Base-by-base conservation (phyloP, 2,797 vertebrate species). In the Aythya fuligula region DNA sequence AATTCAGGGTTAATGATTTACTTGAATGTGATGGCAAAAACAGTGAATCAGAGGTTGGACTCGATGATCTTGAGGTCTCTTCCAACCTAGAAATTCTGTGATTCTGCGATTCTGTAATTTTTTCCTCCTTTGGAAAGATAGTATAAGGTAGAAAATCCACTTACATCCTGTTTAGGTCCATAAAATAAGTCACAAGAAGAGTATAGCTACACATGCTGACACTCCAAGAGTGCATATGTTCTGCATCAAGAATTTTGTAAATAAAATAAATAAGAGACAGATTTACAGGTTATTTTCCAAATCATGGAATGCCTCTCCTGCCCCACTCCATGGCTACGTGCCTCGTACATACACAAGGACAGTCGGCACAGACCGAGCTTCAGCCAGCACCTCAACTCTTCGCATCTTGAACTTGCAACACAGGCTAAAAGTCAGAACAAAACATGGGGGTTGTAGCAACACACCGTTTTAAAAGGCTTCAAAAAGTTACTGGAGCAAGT, bases 401-500 rank as follows among this genome's bases (percentile, higher is more conserved):
- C 41, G 54, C 75, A 39, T 78, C 71, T 47, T 83, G 62, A 79
- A 19, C 84, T 69, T 73, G 78, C 64, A 83, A 47, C 53, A 69
- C 32, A 64, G 18, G 21, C 77, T 28, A 22, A 28, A 95, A 96
- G 57, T n/a, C 72, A 51, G 45, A 88, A 82, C 38, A 89, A 93
- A 96, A 96, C 30, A 67, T 4, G n/a, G 8, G 49, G 7, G 15
- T 28, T 89, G 76, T 71, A 75, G 58, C 65, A 54, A 60, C 2
- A 30, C 57, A 66, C 22, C 4, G 25, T 28, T 92, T 43, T 88
- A 72, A 96, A 90, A 95, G 79, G 88, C 89, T 94, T 97, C 87
- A 91, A 53, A 83, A 97, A 94, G 69, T 88, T 87, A 96, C 32
- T 91, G 93, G 76, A 96, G 90, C 91, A 87, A 90, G 85, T 88